Conservation (phyloP, 2,113 vertebrate species). For the Kryptolebias marmoratus region DNA sequence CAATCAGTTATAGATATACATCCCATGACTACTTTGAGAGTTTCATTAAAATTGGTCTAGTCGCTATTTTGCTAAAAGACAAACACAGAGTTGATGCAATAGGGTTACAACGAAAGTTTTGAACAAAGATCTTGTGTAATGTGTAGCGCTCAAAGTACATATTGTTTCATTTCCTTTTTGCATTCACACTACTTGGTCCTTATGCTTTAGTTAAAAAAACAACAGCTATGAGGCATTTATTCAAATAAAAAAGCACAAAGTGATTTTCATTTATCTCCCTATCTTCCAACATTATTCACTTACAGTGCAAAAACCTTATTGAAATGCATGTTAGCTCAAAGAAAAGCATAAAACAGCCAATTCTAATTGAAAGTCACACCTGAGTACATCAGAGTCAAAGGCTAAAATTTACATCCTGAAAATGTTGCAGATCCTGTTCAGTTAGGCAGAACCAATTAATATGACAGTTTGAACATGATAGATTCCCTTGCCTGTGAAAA, state of each 20-base stretch:
- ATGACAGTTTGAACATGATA: constrained; percentile 79
- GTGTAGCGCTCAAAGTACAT: no score
- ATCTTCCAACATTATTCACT: constrained; percentile 34
- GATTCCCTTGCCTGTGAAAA: constrained; percentile 65
- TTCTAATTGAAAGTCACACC: constrained; percentile 76
- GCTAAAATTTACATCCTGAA: constrained; percentile 72
- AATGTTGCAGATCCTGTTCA: constrained; percentile 74
- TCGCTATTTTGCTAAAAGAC: no score
- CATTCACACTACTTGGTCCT: background rate
- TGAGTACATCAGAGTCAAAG: constrained; percentile 72
- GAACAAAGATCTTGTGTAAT: no score
- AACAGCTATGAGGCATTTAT: no score
- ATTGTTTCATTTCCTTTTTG: no score
- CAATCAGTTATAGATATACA: no score
- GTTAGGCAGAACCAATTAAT: constrained; percentile 82
- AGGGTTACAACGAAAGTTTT: no score
- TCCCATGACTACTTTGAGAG: no score
- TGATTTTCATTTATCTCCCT: background rate
- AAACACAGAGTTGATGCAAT: no score
- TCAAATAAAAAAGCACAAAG: background rate
- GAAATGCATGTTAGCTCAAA: constrained; percentile 36
- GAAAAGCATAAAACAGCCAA: constrained; percentile 34
- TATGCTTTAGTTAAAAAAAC: background rate
- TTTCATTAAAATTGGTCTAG: no score
- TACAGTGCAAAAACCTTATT: constrained; percentile 13